phyloP scores from a whole-genome alignment of 2,888 invertebrate species.

The Apotomis turbidana region DNA sequence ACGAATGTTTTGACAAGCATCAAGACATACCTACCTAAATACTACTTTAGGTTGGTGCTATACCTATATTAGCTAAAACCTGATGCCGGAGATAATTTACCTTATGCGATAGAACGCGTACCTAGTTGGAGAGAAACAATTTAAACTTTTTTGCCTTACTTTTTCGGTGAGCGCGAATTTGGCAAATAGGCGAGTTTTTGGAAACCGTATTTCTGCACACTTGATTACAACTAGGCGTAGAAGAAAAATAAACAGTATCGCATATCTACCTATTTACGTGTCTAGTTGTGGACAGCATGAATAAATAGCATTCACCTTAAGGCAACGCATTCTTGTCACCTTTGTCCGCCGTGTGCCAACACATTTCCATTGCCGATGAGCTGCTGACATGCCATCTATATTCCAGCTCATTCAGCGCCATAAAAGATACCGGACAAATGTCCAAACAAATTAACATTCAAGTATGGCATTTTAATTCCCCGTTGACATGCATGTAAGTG shows the following conservation, averaged over 20 bases:
- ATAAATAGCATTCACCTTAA: not conserved
- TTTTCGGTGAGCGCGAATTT: too few species aligned
- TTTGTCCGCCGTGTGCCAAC: not conserved
- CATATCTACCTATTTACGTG: not conserved
- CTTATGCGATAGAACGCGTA: too few species aligned
- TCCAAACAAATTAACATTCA: slow-evolving; percentile 24
- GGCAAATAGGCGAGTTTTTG: too few species aligned
- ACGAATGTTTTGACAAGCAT: too few species aligned
- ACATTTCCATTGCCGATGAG: not conserved
- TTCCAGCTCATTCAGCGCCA: not conserved
- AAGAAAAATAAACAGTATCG: not conserved
- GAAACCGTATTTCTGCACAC: too few species aligned
- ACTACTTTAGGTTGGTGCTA: too few species aligned
- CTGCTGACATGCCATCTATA: not conserved
- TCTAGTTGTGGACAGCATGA: not conserved
- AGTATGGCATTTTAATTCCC: slow-evolving; percentile 35
- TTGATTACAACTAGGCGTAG: not conserved
- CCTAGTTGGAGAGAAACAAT: too few species aligned
- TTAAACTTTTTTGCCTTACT: too few species aligned
- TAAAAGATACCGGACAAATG: slow-evolving; percentile 18
- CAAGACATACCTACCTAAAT: too few species aligned
- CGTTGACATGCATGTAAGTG: slow-evolving; percentile 32
- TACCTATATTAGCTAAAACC: too few species aligned
- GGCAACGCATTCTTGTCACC: not conserved
- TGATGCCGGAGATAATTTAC: too few species aligned